Percentiles rank a stretch among this genome's conserved stretches.
These are phyloP conservation scores for Melanchra persicariae DNA, from an alignment of 2,888 invertebrate genomes.

Conservation along the genomic window DNA sequence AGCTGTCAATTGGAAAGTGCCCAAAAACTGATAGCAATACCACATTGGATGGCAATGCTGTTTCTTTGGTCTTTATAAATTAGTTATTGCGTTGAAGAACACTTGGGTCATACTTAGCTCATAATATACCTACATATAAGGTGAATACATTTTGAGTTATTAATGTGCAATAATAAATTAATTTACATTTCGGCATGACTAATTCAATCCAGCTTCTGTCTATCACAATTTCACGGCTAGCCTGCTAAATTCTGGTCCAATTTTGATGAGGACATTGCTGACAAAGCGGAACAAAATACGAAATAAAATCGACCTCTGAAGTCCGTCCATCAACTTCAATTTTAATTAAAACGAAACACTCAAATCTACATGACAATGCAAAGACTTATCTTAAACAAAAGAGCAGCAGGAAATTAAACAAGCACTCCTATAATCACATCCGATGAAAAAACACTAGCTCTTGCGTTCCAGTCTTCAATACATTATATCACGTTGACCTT, in stretches of 20 bases:
- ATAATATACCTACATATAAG: too few relatives aligned
- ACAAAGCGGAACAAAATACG: not conserved
- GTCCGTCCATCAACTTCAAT: conserved; percentile 9
- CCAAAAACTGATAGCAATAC: not conserved
- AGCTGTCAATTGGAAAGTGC: not conserved
- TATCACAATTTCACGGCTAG: not conserved
- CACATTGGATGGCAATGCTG: not conserved
- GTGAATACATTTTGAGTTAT: too few relatives aligned
- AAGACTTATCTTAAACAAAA: conserved; percentile 50
- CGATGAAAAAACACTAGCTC: conserved; percentile 59
- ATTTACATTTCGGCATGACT: too few relatives aligned
- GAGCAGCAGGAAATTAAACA: conserved; percentile 67
- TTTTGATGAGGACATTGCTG: not conserved
- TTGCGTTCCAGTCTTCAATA: conserved; percentile 26
- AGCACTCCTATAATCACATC: conserved; percentile 60
- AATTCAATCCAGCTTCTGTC: not conserved
- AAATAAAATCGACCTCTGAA: conserved; percentile 12
- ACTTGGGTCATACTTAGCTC: too few relatives aligned
- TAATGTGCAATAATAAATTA: too few relatives aligned
- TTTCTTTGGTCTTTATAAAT: not conserved
- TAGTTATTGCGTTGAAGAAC: not conserved
- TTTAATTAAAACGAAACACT: conserved; percentile 42
- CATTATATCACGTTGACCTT: conserved; percentile 27
- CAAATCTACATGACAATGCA: conserved; percentile 48
- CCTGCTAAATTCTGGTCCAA: not conserved